Evolutionary conservation across 1,140 invertebrate species (phyloP).

Genomic region (Orchestia grillus): DNA sequence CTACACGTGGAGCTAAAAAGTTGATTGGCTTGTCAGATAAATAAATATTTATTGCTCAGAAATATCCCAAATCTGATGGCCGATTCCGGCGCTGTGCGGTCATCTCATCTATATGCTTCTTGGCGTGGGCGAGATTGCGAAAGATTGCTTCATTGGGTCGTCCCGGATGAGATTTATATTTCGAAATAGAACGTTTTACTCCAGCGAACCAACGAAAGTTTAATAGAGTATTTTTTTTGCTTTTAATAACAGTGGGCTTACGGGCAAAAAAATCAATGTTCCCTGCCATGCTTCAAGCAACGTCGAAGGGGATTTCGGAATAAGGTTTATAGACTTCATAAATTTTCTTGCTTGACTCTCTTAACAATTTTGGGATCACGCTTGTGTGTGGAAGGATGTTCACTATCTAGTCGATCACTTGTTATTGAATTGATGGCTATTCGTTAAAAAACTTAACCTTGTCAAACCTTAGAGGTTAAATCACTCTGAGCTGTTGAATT

Average conservation of each 20-base stretch:
- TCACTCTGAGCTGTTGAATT: too few relatives aligned
- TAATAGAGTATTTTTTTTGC: neutral
- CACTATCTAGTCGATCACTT: neutral
- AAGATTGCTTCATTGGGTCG: neutral
- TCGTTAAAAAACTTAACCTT: neutral
- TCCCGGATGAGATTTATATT: neutral
- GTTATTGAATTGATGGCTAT: neutral
- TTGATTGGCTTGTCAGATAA: conserved; percentile 29
- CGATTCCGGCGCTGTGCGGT: neutral
- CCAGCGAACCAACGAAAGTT: neutral
- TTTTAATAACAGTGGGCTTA: neutral
- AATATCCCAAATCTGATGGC: neutral
- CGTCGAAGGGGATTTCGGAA: neutral
- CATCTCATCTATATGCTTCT: neutral
- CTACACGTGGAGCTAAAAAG: neutral
- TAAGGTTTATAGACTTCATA: neutral
- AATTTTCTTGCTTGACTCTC: neutral
- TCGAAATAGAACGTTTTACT: neutral
- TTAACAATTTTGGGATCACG: neutral
- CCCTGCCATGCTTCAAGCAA: neutral
- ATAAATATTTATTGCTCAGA: conserved; percentile 33
- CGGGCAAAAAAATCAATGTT: neutral
- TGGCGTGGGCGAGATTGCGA: neutral
- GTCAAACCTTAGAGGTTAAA: too few relatives aligned
- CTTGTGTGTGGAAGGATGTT: neutral